Conservation (phyloP, 2,888 invertebrate species). For the Ophion costatus region DNA sequence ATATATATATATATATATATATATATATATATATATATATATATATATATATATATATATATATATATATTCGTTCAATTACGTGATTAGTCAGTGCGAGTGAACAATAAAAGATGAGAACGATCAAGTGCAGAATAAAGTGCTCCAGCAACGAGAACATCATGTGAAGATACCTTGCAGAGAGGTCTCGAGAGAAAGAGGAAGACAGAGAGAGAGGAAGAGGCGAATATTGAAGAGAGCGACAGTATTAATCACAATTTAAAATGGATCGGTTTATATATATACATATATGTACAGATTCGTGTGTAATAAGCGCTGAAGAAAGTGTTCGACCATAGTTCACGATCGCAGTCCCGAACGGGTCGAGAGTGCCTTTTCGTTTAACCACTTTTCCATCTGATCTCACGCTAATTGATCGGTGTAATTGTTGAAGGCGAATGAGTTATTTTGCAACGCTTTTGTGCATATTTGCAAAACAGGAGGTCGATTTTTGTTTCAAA, state of each 20-base stretch:
- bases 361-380: background rate
- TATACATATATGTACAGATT: constrained; percentile 27
- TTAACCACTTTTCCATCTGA: background rate
- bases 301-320: background rate
- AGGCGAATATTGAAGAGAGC: constrained; percentile 35
- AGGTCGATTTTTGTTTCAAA: background rate
- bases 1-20: too few relatives aligned
- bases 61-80: constrained; percentile 14
- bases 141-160: constrained; percentile 34
- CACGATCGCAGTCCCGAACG: background rate
- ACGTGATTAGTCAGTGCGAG: background rate
- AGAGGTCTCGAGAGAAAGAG: constrained; percentile 19
- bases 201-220: constrained; percentile 21
- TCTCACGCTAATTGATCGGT: background rate
- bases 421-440: background rate
- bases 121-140: constrained; percentile 40
- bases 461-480: too few relatives aligned
- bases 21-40: too few relatives aligned
- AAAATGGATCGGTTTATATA: constrained; percentile 28
- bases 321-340: background rate
- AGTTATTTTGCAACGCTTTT: background rate
- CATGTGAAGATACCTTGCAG: constrained; percentile 28
- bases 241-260: constrained; percentile 38
- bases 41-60: constrained; percentile 8
- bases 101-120: constrained; percentile 16